Percentiles rank a stretch among this genome's conserved stretches.
Conservation (phyloP, 1,140 invertebrate genomes). For the Aphidius gifuensis region DNA sequence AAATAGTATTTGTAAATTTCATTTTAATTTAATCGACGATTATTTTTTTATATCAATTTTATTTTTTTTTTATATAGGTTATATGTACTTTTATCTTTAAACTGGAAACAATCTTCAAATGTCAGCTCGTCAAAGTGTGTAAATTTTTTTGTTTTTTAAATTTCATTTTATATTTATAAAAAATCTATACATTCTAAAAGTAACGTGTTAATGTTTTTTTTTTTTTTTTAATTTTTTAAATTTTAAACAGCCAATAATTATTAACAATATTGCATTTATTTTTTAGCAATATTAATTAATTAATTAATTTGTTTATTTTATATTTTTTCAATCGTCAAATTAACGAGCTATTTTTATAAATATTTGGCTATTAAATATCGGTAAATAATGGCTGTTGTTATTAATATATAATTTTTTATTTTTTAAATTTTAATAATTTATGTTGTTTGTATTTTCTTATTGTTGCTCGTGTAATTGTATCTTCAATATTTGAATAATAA, state of each 20-base stretch:
- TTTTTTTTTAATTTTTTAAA: background rate
- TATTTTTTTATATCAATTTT: too few species aligned
- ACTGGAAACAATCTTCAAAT: conserved; percentile 14
- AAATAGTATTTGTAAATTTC: too few species aligned
- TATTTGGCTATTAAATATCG: conserved; percentile 2
- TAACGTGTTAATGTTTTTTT: conserved; percentile 12
- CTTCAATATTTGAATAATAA: too few species aligned
- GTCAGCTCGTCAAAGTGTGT: conserved; percentile 17
- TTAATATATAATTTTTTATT: background rate
- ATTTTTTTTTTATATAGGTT: background rate
- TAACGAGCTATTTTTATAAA: conserved; percentile 7
- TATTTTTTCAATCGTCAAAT: background rate
- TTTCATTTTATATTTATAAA: conserved; percentile 14
- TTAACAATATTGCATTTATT: conserved; percentile 10
- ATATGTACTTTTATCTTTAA: conserved; percentile 5
- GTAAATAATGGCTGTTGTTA: too few species aligned
- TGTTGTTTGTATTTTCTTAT: background rate
- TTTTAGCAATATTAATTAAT: background rate
- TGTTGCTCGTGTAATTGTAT: too few species aligned
- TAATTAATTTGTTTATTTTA: too few species aligned
- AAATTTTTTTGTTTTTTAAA: conserved; percentile 3
- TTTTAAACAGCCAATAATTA: background rate
- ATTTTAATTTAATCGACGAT: too few species aligned
- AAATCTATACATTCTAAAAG: conserved; percentile 24
- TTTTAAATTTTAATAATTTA: background rate